Percentiles rank a stretch among this genome's conserved stretches.
Conservation (phyloP, 2,888 invertebrate species). For the Napeogenes sylphis region DNA sequence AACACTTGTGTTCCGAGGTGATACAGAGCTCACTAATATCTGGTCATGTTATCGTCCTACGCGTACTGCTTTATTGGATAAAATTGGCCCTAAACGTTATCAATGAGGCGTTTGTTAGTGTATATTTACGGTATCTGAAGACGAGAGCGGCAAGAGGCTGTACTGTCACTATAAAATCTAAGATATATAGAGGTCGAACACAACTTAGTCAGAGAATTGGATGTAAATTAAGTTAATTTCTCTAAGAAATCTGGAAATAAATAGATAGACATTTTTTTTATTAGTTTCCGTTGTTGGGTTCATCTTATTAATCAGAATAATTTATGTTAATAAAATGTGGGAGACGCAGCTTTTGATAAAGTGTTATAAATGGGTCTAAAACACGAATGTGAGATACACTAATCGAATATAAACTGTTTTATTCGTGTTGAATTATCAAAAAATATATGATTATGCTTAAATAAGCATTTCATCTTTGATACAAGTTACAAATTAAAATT, state of each 20-base stretch:
- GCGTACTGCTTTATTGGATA: slow-evolving; percentile 69
- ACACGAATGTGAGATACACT: background rate
- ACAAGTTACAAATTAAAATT: no score
- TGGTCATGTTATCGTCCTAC: slow-evolving; percentile 64
- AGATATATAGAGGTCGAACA: slow-evolving; percentile 52
- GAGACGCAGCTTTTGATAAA: slow-evolving; percentile 17
- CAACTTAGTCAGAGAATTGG: slow-evolving; percentile 29
- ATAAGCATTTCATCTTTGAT: no score
- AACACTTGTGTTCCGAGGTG: slow-evolving; percentile 31
- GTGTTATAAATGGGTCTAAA: slow-evolving; percentile 11
- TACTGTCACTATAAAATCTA: slow-evolving; percentile 56
- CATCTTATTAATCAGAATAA: slow-evolving; percentile 24
- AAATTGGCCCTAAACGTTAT: slow-evolving; percentile 75
- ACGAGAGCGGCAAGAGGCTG: slow-evolving; percentile 51
- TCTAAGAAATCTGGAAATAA: slow-evolving; percentile 22
- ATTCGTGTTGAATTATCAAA: no score
- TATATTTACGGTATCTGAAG: slow-evolving; percentile 66
- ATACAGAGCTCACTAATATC: slow-evolving; percentile 41
- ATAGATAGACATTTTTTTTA: slow-evolving; percentile 17
- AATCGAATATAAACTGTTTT: no score
- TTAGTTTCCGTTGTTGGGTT: slow-evolving; percentile 19
- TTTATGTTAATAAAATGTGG: slow-evolving; percentile 24
- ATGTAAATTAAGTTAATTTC: slow-evolving; percentile 31
- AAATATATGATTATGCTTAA: no score
- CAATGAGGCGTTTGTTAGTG: slow-evolving; percentile 71